Percentiles rank a stretch among this genome's conserved stretches.
phyloP scores from a whole-genome alignment of 2,888 invertebrate genomes.

The Axea sp. region DNA sequence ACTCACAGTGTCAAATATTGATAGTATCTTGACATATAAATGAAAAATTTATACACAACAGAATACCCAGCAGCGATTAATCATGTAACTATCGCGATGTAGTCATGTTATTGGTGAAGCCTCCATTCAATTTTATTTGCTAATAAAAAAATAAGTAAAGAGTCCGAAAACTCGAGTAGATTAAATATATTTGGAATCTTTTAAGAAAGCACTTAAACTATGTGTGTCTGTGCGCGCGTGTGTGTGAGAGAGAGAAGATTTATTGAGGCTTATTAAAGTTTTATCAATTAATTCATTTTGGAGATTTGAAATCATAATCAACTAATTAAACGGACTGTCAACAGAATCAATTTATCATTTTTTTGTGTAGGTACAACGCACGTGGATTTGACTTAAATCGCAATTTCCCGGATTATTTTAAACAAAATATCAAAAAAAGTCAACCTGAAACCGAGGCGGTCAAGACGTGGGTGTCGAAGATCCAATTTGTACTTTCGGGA shows the following conservation, averaged over 20 bases:
- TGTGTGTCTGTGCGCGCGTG: too few relatives aligned
- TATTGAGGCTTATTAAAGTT: slow-evolving; percentile 1
- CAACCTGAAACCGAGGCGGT: slow-evolving; percentile 98
- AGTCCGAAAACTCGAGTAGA: slow-evolving; percentile 27
- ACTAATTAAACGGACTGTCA: slow-evolving; percentile 27
- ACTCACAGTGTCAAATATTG: too few relatives aligned
- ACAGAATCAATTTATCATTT: slow-evolving; percentile 20
- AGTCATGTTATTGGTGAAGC: slow-evolving; percentile 27
- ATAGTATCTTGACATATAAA: slow-evolving; percentile 7
- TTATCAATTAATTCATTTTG: slow-evolving; percentile 33
- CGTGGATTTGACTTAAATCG: slow-evolving; percentile 95
- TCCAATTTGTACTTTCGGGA: slow-evolving; percentile 95
- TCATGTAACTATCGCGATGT: slow-evolving; percentile 36
- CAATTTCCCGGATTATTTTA: slow-evolving; percentile 97
- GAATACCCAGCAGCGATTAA: slow-evolving; percentile 24
- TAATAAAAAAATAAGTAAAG: slow-evolving; percentile 27
- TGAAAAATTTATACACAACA: slow-evolving; percentile 26
- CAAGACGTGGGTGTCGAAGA: slow-evolving; percentile 95
- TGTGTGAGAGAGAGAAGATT: slow-evolving; percentile 31
- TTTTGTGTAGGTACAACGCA: slow-evolving; percentile 86
- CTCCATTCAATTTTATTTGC: slow-evolving; percentile 52
- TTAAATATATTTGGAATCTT: slow-evolving; percentile 40
- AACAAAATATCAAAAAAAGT: slow-evolving; percentile 90
- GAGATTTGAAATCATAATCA: background rate
- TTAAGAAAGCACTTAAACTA: slow-evolving; percentile 44